Evolutionary conservation across 2,888 invertebrate species (phyloP), one percentile per base, ranked within the genome.

Genomic region (Dynastes hyllus): DNA sequence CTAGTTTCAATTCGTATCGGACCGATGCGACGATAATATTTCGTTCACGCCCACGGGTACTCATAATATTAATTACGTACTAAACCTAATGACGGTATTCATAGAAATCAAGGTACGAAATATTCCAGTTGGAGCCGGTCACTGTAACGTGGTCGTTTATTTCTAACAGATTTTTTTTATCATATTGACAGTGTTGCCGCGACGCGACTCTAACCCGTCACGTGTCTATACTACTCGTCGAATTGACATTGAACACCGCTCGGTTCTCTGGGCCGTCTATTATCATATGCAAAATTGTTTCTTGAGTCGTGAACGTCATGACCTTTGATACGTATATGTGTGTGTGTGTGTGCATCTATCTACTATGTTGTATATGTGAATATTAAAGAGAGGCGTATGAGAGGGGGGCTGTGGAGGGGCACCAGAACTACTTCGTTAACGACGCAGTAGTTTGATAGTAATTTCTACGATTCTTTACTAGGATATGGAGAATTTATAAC

Each of bases 231-330:
- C 22, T 63, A 70, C 73, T 63, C 61, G 73, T 61, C 61, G 73
- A 75, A 75, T 63, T 78, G 78, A 78, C 78, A 78, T 78, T 78
- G 78, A 78, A 71, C 61, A 53, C 51, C 22, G 65, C 61, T 58
- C 73, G 63, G 61, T 40, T 58, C 73, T 40, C 73, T 75, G 73
- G 22, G 40, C 61, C 27, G 61, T 75, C 78, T 78, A 73, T 78
- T 78, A 78, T 78, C 73, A 65, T 78, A 78, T 78, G 78, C 78
- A 78, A 78, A 78, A 78, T 78, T 78, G 69, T 78, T 78, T 78
- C 78, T 78, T 78, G 29, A 78, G 78, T 73, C 73, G 69, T 78
- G 71, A 71, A 78, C 71, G 73, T 71, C 51, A 73, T 73, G 78
- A 78, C 70, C 78, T 78, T 78, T 78, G 70, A 71, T 65, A 78